Evolutionary conservation across 2,888 invertebrate genomes (phyloP), one percentile per base, ranked within the genome.

Genomic region (Dichetophora obliterata): DNA sequence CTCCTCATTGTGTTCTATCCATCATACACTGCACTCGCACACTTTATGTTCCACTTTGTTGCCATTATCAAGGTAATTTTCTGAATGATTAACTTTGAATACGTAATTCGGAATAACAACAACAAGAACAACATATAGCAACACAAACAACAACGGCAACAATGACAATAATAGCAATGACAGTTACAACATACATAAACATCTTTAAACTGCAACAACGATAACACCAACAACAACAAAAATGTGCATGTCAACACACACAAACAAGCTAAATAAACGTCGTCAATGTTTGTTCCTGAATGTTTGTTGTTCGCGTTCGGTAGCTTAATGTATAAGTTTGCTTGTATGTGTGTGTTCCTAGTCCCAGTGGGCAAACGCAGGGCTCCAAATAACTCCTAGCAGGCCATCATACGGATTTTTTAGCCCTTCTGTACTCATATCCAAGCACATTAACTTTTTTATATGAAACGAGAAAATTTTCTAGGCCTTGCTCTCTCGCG

Each of bases 51-150:
- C 11, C 19, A 24, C 19, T 37, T 59, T 37, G 65, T 52, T 22
- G 50, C 22, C 61, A 74, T 78, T 76, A 68, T 76, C 70, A 66
- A 73, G 77, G 74, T 75, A 71, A 79, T 78, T 80, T 80, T 78
- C 77, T 78, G 57, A 78, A 76, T 80, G 80, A 76, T 77, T 80
- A 76, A 78, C 76, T 80, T 78, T 76, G 76, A 75, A 79, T 79
- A 66, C 63, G 74, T 79, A 79, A 80, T 77, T 78, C 72, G 27
- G 75, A 65, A 59, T 63, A 61, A 52, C 75, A 59, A 61, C 75
- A 48, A 72, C 57, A 31, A 74, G 66, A 66, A 27, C 71, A 48
- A 63, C 59, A 74, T 8, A 59, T 22, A 63, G 9, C 6, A 6
- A 69, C 63, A 27, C 16, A 22, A 19, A 66, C 48, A 63, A 1